A percentile compares a stretch with the other conserved stretches of the same genome.
Conservation (phyloP, 1,140 invertebrate species). For the Drosophila pandora region DNA sequence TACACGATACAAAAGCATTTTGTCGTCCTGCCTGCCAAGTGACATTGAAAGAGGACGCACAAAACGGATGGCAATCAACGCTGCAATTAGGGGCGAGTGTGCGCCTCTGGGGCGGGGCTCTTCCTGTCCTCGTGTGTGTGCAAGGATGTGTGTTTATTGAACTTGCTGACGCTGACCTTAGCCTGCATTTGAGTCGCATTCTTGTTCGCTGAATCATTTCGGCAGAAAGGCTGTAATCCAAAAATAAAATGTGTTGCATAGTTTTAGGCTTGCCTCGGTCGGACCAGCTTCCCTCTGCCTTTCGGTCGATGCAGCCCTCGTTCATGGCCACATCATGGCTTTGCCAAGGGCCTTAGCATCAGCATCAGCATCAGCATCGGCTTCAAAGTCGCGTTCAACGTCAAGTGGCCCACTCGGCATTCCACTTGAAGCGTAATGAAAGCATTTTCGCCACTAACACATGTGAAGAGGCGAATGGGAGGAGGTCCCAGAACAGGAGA, state of each 20-base stretch:
- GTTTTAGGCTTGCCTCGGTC: conserved; percentile 53
- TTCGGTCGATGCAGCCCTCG: conserved; percentile 13
- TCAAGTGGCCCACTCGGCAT: conserved; percentile 75
- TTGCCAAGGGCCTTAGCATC: conserved; percentile 15
- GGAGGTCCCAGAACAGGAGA: background rate
- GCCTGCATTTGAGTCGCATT: conserved; percentile 55
- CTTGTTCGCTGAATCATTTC: conserved; percentile 54
- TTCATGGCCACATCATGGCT: conserved; percentile 56
- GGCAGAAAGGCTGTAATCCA: conserved; percentile 5
- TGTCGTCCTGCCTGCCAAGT: conserved; percentile 29
- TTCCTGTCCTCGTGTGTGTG: conserved; percentile 14
- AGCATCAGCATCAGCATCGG: conserved; percentile 29
- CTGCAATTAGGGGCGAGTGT: conserved; percentile 53
- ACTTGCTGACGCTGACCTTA: conserved; percentile 73
- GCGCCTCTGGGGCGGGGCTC: conserved; percentile 3
- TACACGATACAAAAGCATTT: conserved; percentile 49
- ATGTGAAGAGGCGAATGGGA: conserved; percentile 28
- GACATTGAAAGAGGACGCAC: conserved; percentile 66
- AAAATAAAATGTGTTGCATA: conserved; percentile 49
- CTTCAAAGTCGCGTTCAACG: conserved; percentile 61
- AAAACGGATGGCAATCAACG: conserved; percentile 74
- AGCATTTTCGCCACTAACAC: conserved; percentile 73
- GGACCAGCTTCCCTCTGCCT: background rate
- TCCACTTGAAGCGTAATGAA: conserved; percentile 79
- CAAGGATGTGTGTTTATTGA: conserved; percentile 47